Conservation (phyloP, 92 coral and sea anemone genomes). For the Virgularia gustaviana region DNA sequence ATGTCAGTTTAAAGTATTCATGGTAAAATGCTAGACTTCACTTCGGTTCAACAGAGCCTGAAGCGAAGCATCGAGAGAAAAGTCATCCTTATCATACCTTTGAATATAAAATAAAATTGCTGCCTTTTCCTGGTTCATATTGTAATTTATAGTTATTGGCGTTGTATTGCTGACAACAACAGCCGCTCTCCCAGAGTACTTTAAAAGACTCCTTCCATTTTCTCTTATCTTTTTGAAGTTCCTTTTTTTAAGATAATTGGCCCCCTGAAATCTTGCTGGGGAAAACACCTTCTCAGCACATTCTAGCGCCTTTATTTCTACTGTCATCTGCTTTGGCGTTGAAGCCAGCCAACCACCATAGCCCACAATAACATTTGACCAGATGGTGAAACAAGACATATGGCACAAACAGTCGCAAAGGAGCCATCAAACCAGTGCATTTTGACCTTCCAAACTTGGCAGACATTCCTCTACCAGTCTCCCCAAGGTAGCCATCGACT, state of each 20-base stretch:
- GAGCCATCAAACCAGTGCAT: too few species aligned
- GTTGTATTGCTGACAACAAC: constrained; percentile 22
- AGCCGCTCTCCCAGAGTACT: constrained; percentile 15
- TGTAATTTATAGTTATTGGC: constrained; percentile 7
- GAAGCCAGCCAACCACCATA: constrained; percentile 13
- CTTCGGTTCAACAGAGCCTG: constrained; percentile 4
- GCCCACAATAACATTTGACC: constrained; percentile 14
- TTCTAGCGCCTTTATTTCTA: constrained; percentile 7
- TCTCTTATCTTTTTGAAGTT: too few species aligned
- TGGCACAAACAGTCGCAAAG: too few species aligned
- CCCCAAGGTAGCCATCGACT: too few species aligned
- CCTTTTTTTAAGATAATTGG: constrained; percentile 4
- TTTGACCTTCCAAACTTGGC: too few species aligned
- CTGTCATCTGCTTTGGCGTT: neutral
- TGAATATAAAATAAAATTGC: constrained; percentile 8
- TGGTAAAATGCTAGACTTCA: too few species aligned
- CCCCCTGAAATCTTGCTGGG: constrained; percentile 14
- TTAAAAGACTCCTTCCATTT: neutral
- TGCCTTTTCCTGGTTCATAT: constrained; percentile 16
- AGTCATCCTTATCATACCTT: constrained; percentile 20
- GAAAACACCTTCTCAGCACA: constrained; percentile 26
- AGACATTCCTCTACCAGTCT: too few species aligned
- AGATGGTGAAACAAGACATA: too few species aligned
- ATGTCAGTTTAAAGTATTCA: too few species aligned
- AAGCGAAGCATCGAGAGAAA: constrained; percentile 7